These are phyloP conservation scores for Peromyscus aztecus DNA, from an alignment of 2,797 vertebrate genomes.

Conservation along the genomic window DNA sequence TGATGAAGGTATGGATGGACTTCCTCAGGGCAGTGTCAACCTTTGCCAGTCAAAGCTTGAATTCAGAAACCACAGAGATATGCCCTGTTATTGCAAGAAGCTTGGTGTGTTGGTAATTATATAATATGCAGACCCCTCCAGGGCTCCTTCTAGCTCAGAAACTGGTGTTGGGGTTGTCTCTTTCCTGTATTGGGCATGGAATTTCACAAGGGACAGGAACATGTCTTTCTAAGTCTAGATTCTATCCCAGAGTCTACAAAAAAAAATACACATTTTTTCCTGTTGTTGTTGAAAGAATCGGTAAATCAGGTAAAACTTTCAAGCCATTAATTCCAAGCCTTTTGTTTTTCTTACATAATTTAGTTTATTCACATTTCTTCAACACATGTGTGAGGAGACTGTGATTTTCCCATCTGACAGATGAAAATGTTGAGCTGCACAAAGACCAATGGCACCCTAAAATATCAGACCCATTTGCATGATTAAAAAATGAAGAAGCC, in stretches of 20 bases:
- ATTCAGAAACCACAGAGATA: not conserved
- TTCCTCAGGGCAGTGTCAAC: not conserved
- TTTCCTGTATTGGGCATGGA: not conserved
- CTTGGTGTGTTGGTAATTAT: accelerated
- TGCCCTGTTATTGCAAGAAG: not conserved
- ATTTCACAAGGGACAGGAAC: not conserved
- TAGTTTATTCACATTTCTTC: not conserved
- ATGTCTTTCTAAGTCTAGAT: not conserved
- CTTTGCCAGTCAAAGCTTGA: not conserved
- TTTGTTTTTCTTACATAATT: not conserved
- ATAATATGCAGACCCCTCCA: too few relatives aligned
- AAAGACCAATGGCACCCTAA: not conserved
- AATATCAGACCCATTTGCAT: not conserved
- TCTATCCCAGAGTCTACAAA: not conserved
- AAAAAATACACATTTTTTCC: not conserved
- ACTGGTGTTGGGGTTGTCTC: not conserved
- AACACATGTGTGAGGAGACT: not conserved
- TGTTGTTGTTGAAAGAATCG: slow-evolving; percentile 21
- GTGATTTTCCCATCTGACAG: not conserved
- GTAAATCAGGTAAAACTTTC: not conserved
- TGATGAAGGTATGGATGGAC: not conserved
- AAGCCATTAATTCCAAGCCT: not conserved
- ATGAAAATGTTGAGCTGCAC: not conserved
- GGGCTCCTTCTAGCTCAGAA: not conserved
- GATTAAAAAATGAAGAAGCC: not conserved